phyloP scores from a whole-genome alignment of 64 coral and sea anemone genomes.

The Cladopsammia gracilis region DNA sequence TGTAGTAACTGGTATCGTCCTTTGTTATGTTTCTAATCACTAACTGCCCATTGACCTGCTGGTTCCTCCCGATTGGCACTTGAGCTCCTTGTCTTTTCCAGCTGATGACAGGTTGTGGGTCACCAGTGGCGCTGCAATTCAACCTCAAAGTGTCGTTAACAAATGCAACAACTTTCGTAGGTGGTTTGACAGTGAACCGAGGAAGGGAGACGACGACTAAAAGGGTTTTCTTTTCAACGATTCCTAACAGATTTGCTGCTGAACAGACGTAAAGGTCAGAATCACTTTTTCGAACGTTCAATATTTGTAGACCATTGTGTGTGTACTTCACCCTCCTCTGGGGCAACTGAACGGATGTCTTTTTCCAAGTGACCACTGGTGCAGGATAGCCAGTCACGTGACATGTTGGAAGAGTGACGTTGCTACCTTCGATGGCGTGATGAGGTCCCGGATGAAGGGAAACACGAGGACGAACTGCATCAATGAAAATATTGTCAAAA shows the following conservation, averaged over 20 bases:
- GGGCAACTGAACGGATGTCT: no score
- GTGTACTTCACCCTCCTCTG: no score
- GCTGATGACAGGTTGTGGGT: not conserved
- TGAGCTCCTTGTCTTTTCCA: not conserved
- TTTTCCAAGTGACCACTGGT: no score
- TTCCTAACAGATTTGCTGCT: conserved; percentile 52
- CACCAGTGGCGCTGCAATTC: not conserved
- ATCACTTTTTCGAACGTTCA: not conserved
- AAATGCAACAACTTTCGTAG: not conserved
- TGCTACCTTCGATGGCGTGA: no score
- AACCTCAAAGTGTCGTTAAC: not conserved
- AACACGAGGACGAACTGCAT: no score
- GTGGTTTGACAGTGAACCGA: conserved; percentile 27
- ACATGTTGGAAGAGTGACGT: no score
- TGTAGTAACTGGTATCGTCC: conserved; percentile 48
- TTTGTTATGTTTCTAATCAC: not conserved
- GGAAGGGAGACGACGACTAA: conserved; percentile 16
- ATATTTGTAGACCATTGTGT: not conserved
- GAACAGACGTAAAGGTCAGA: conserved; percentile 49
- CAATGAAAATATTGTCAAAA: no score
- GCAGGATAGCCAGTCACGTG: no score
- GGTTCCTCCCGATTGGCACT: not conserved
- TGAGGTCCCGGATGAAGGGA: no score
- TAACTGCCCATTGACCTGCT: not conserved
- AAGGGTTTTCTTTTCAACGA: not conserved